phyloP scores from a whole-genome alignment of 2,797 vertebrate genomes.

The Cossypha heuglini region DNA sequence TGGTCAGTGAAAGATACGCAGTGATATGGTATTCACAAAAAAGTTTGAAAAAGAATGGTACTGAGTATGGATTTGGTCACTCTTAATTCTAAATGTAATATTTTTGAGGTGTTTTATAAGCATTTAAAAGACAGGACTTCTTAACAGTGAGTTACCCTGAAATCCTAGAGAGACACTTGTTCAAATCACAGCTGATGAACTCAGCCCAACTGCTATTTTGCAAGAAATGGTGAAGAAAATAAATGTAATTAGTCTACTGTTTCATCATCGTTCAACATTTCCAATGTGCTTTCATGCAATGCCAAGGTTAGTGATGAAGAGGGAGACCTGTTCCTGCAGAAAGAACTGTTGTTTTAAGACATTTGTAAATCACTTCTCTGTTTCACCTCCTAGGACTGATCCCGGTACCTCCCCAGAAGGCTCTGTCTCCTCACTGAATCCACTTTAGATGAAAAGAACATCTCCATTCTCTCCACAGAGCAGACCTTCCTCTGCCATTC shows the following conservation, averaged over 20 bases:
- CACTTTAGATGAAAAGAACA: background rate
- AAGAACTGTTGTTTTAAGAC: background rate
- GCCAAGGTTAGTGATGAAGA: background rate
- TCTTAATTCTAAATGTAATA: background rate
- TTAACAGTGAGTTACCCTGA: background rate
- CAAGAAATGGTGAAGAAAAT: conserved; percentile 47
- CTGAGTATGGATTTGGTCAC: background rate
- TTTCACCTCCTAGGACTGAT: background rate
- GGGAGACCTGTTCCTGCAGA: background rate
- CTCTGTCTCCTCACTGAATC: background rate
- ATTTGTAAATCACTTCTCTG: background rate
- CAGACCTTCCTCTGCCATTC: background rate
- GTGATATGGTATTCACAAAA: background rate
- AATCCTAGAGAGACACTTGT: background rate
- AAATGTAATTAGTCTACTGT: background rate
- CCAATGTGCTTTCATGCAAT: background rate
- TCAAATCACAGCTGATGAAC: background rate
- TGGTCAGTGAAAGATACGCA: background rate
- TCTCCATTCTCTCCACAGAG: background rate
- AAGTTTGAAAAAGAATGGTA: background rate
- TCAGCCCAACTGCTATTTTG: background rate
- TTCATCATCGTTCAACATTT: background rate
- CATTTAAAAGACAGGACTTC: background rate
- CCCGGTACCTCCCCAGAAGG: background rate
- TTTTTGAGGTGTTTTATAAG: background rate